A percentile compares a stretch with the other conserved stretches of the same genome.
phyloP scores from a whole-genome alignment of 2,113 vertebrate species.

The Caranx melampygus region DNA sequence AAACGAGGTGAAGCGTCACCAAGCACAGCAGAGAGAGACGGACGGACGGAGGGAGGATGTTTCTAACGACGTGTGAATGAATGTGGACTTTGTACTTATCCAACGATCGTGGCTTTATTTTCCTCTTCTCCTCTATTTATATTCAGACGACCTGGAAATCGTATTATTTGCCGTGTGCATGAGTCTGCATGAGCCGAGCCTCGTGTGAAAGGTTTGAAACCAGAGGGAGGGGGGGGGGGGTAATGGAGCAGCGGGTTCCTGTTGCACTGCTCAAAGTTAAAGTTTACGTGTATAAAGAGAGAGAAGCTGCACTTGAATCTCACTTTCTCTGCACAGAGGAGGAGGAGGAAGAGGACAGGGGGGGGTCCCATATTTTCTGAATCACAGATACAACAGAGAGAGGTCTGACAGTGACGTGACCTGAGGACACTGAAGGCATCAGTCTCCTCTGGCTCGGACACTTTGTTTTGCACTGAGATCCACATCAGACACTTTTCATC shows the following conservation, averaged over 20 bases:
- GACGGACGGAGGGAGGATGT: slow-evolving; percentile 33
- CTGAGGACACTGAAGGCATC: background rate
- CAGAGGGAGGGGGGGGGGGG: no score
- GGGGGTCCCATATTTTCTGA: background rate
- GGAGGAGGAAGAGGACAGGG: slow-evolving; percentile 23
- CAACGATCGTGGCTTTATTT: slow-evolving; percentile 62
- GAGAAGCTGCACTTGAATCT: slow-evolving; percentile 58
- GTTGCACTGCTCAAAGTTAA: slow-evolving; percentile 56
- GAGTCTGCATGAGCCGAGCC: slow-evolving; percentile 74
- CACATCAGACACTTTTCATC: background rate
- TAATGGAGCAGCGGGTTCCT: slow-evolving; percentile 47
- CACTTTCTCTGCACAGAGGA: slow-evolving; percentile 56
- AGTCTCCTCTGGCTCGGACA: no score
- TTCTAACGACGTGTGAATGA: slow-evolving; percentile 57
- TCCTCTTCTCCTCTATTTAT: slow-evolving; percentile 66
- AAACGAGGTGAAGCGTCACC: slow-evolving; percentile 54
- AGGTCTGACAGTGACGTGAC: slow-evolving; percentile 47
- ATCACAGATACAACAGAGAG: slow-evolving; percentile 1
- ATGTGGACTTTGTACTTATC: slow-evolving; percentile 60
- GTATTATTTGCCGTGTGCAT: slow-evolving; percentile 69
- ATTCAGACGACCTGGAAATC: slow-evolving; percentile 57
- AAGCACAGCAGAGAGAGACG: slow-evolving; percentile 72
- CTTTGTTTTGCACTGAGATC: background rate
- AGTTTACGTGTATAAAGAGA: slow-evolving; percentile 53
- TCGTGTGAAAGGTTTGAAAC: slow-evolving; percentile 37